A percentile compares a stretch with the other conserved stretches of the same genome.
phyloP scores from a whole-genome alignment of 2,888 invertebrate genomes.

The Rhodophaea formosa region DNA sequence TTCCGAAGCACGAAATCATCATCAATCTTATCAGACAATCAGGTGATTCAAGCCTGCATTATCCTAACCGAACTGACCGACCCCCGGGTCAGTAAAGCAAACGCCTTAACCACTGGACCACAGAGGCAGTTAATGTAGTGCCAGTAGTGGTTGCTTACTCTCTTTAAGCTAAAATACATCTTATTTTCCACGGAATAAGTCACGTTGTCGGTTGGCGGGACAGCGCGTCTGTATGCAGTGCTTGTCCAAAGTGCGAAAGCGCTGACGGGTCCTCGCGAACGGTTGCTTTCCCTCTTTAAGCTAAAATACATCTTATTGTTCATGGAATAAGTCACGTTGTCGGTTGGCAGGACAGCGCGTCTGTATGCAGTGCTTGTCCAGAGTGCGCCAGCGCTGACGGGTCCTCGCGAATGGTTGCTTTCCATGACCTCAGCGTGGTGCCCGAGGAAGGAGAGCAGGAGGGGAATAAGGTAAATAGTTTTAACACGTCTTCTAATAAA shows the following conservation, averaged over 20 bases:
- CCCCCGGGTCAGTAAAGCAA: too few relatives aligned
- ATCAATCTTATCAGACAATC: too few relatives aligned
- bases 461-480: constrained; percentile 48
- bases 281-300: constrained; percentile 78
- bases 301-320: constrained; percentile 27
- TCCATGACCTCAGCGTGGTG: constrained; percentile 88
- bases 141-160: too few relatives aligned
- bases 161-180: not conserved
- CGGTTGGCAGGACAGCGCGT: constrained; percentile 78
- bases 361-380: constrained; percentile 79
- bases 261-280: constrained; percentile 57
- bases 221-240: constrained; percentile 79
- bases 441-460: constrained; percentile 84
- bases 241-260: constrained; percentile 77
- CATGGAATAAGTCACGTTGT: constrained; percentile 59
- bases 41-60: too few relatives aligned
- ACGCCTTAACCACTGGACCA: too few relatives aligned
- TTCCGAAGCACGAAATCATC: too few relatives aligned
- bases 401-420: constrained; percentile 72
- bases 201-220: constrained; percentile 73
- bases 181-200: constrained; percentile 32
- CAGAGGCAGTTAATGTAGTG: too few relatives aligned
- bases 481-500: too few relatives aligned
- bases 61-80: too few relatives aligned
- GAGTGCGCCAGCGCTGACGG: constrained; percentile 69